Percentiles rank a stretch among this genome's conserved stretches.
These are phyloP conservation scores for Corythaeola cristata DNA, from an alignment of 2,113 vertebrate species.

Conservation along the genomic window DNA sequence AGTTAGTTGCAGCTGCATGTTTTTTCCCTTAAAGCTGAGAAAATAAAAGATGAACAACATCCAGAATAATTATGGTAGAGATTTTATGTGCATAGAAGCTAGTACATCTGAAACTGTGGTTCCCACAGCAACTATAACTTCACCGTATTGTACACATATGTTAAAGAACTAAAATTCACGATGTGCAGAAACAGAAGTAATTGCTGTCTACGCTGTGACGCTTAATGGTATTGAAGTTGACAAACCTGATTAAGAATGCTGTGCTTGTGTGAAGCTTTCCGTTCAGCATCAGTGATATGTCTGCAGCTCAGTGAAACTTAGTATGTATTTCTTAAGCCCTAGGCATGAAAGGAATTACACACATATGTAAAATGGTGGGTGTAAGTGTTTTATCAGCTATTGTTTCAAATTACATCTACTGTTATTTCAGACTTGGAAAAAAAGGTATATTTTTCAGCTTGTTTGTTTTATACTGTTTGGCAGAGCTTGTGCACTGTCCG, in stretches of 20 bases:
- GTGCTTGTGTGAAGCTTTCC: not conserved
- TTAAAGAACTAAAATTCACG: not conserved
- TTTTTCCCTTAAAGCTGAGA: not conserved
- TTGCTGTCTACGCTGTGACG: not conserved
- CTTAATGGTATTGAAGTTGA: not conserved
- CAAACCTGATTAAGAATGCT: not conserved
- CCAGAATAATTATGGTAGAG: not conserved
- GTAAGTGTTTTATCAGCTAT: not conserved
- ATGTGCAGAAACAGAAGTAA: not conserved
- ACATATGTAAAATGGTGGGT: not conserved
- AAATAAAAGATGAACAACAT: not conserved
- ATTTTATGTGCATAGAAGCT: not conserved
- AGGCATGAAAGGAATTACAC: not conserved
- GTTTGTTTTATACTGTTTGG: not conserved
- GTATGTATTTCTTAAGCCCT: not conserved
- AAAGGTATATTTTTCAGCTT: not conserved
- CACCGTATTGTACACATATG: not conserved
- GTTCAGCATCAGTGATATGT: not conserved
- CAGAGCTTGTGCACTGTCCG: not conserved
- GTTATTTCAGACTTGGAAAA: not conserved
- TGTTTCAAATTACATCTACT: not conserved
- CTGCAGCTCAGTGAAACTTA: not conserved
- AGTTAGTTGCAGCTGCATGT: not conserved
- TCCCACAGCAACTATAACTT: slow-evolving; percentile 5
- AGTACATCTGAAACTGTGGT: not conserved